Percentiles rank a stretch among this genome's conserved stretches.
These are phyloP conservation scores for Lomographa bimaculata DNA, from an alignment of 2,888 invertebrate species.

Conservation along the genomic window DNA sequence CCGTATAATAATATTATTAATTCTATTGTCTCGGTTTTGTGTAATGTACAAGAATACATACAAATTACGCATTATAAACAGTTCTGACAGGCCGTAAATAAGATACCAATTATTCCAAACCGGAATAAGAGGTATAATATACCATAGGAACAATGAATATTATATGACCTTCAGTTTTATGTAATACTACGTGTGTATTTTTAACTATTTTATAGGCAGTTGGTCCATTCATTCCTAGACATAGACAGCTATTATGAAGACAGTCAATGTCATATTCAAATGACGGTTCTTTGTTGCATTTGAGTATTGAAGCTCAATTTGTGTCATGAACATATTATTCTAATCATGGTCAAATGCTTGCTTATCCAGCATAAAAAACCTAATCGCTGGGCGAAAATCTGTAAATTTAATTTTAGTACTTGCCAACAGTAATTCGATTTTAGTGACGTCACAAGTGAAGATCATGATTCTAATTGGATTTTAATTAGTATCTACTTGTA, in stretches of 20 bases:
- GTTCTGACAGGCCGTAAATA: slow-evolving; percentile 29
- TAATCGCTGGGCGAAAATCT: no score
- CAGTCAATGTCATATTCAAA: slow-evolving; percentile 14
- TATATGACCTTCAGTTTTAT: slow-evolving; percentile 26
- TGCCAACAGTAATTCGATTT: neutral
- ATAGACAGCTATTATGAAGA: slow-evolving; percentile 2
- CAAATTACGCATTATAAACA: slow-evolving; percentile 14
- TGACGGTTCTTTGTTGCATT: slow-evolving; percentile 4
- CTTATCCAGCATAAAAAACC: no score
- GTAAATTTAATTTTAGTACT: no score
- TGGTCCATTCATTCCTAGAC: slow-evolving; percentile 10
- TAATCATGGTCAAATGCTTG: no score
- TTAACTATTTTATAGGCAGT: slow-evolving; percentile 10
- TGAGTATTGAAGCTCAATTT: slow-evolving; percentile 9
- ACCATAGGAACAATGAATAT: slow-evolving; percentile 24
- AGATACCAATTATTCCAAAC: slow-evolving; percentile 25
- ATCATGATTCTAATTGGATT: no score
- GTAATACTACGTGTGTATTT: slow-evolving; percentile 11
- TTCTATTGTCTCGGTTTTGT: slow-evolving; percentile 28
- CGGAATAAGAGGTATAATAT: slow-evolving; percentile 26
- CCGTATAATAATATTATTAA: slow-evolving; percentile 15
- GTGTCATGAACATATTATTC: slow-evolving; percentile 16
- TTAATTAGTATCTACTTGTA: no score
- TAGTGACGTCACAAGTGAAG: slow-evolving; percentile 1
- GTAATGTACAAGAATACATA: no score